These are phyloP conservation scores for Phyllostomus discolor DNA, from an alignment of 2,113 vertebrate species.

Conservation along the genomic window DNA sequence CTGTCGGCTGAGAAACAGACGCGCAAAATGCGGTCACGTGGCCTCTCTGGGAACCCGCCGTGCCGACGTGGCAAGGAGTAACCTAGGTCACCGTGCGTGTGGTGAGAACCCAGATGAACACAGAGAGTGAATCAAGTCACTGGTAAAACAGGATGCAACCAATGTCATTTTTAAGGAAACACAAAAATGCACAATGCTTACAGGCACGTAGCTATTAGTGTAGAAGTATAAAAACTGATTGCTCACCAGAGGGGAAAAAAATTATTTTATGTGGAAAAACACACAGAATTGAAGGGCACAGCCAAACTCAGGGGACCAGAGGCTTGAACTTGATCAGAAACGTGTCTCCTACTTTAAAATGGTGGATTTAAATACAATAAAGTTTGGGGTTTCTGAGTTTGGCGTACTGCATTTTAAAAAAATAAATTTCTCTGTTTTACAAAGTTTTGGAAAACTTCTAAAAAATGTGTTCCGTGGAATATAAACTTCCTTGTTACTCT, in stretches of 20 bases:
- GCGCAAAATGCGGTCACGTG: too few species aligned
- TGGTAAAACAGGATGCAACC: not conserved
- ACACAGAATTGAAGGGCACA: not conserved
- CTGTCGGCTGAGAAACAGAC: too few species aligned
- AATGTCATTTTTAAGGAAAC: not conserved
- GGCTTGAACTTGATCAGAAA: not conserved
- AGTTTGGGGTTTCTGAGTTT: not conserved
- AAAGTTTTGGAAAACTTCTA: not conserved
- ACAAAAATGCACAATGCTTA: not conserved
- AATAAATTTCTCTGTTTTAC: not conserved
- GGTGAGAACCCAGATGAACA: too few species aligned
- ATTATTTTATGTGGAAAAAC: not conserved
- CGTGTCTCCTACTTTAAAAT: not conserved
- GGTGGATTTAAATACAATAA: not conserved
- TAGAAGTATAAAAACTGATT: not conserved
- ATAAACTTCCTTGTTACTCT: not conserved
- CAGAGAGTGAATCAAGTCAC: not conserved
- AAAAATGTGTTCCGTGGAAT: not conserved
- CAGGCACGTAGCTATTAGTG: fast-evolving
- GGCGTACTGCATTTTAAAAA: not conserved
- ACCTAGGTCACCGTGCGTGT: too few species aligned
- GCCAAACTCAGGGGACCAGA: not conserved
- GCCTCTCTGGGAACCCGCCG: too few species aligned
- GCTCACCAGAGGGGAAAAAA: not conserved
- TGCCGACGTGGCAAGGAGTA: too few species aligned